A percentile compares a stretch with the other conserved stretches of the same genome.
These are phyloP conservation scores for Myotis planiceps DNA, from an alignment of 2,797 vertebrate genomes.

Conservation along the genomic window DNA sequence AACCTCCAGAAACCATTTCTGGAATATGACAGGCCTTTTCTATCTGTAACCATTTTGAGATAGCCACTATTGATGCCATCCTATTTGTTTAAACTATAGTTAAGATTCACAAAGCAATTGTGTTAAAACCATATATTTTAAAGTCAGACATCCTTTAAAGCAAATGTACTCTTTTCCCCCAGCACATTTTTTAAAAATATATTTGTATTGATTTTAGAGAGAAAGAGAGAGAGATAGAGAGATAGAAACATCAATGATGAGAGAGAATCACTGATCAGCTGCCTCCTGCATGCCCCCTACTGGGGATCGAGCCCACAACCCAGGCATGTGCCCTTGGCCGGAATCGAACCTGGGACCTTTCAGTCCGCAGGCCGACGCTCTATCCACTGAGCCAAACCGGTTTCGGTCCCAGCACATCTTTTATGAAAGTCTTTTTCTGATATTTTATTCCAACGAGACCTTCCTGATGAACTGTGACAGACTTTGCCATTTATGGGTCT, in stretches of 20 bases:
- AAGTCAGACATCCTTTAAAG: slow-evolving; percentile 42
- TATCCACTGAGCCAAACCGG: too few relatives aligned
- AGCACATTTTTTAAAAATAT: slow-evolving; percentile 37
- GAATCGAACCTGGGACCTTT: too few relatives aligned
- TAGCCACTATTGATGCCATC: background rate
- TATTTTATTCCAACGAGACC: slow-evolving; percentile 71
- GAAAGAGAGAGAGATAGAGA: too few relatives aligned
- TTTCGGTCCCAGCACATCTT: background rate
- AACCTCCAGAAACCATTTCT: background rate
- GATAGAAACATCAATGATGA: too few relatives aligned
- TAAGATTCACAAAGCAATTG: background rate
- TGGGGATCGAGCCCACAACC: too few relatives aligned
- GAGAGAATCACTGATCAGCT: too few relatives aligned
- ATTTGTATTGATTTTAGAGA: too few relatives aligned
- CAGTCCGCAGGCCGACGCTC: too few relatives aligned
- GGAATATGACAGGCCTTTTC: background rate
- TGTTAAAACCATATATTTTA: background rate
- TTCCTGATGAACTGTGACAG: slow-evolving; percentile 77
- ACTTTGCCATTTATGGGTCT: slow-evolving; percentile 84
- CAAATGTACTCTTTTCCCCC: background rate
- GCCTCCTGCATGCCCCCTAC: too few relatives aligned
- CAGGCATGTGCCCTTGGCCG: too few relatives aligned
- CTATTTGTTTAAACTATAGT: background rate
- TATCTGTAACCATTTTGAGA: background rate
- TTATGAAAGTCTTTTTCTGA: slow-evolving; percentile 61